Base-by-base conservation (phyloP, 2,113 vertebrate species). In the Uria aalge region DNA sequence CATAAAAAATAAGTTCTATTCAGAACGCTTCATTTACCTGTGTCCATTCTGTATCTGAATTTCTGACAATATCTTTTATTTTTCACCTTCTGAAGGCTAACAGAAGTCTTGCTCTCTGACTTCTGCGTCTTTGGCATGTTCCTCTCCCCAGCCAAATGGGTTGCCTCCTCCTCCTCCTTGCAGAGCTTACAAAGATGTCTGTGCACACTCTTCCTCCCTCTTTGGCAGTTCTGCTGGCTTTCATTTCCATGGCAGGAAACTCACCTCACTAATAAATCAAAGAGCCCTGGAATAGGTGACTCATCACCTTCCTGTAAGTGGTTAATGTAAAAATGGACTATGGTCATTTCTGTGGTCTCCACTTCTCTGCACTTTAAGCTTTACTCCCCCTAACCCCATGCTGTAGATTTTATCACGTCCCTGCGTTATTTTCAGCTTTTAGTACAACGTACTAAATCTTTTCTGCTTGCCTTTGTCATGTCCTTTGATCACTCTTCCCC, bases 271-370 rank as follows among this genome's bases (percentile, higher is more conserved):
- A 57, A 82, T 90, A 95, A 95, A 96, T 94, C 84, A 87, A 76
- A 89, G 71, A 62, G 73, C 55, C 64, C 34, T 93, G 88, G 75
- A 93, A 94, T 76, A 66, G 38, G 17, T 93, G 95, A 92, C 75
- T 96, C 91, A 95, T 30, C 75, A 69, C 64, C 88, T 96, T 96
- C 95, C 85, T 95, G 93, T 90, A 66, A 92, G 85, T 12, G 68
- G 72, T 88, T 88, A 71, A 88, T 90, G 68, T 85, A 66, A 92
- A 92, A 94, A 82, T 8, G 78, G 63, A 40, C 97, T 88, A 3
- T 16, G 75, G 75, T 89, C 26, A 93, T 57, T 91, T 69, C 88
- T 90, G 87, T 92, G 96, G 94, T 79, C 82, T 59, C 59, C 41
- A 82, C 79, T 77, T 53, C 79, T 79, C 43, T 63, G 47, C 66